phyloP scores from a whole-genome alignment of 2,888 invertebrate genomes.

The Chironomus tentans region DNA sequence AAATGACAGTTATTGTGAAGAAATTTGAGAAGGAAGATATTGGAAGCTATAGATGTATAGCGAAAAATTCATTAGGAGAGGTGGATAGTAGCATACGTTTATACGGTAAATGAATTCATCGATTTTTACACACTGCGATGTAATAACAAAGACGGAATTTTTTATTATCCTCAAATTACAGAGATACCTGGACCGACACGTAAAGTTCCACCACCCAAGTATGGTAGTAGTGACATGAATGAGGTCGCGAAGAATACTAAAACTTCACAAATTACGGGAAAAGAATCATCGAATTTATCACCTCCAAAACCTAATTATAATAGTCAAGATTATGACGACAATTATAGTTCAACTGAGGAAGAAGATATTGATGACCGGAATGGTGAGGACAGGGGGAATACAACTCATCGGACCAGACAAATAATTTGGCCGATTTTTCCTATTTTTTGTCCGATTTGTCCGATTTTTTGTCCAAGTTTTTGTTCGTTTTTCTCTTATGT shows the following conservation, averaged over 20 bases:
- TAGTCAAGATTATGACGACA: neutral
- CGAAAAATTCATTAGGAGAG: constrained; percentile 79
- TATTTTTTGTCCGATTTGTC: too few relatives aligned
- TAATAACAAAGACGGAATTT: neutral
- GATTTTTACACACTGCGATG: neutral
- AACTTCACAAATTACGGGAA: constrained; percentile 32
- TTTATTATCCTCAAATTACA: constrained; percentile 36
- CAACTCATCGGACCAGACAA: too few relatives aligned
- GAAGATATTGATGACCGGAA: constrained; percentile 1
- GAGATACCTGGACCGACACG: constrained; percentile 67
- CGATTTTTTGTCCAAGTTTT: too few relatives aligned
- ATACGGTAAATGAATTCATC: constrained; percentile 58
- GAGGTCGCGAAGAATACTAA: constrained; percentile 34
- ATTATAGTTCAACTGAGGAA: constrained; percentile 8
- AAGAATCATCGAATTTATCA: neutral
- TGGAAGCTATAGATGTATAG: constrained; percentile 77
- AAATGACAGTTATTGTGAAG: constrained; percentile 70
- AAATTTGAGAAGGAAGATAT: constrained; percentile 64
- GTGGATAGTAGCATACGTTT: constrained; percentile 79
- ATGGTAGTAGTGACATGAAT: constrained; percentile 40
- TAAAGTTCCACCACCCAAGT: constrained; percentile 46
- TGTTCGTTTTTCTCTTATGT: too few relatives aligned
- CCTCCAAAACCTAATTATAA: neutral
- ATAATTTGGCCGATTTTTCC: too few relatives aligned
- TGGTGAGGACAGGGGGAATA: too few relatives aligned